Percentiles rank a stretch among this genome's conserved stretches.
phyloP scores from a whole-genome alignment of 2,888 invertebrate genomes.

The Plebejus argus region DNA sequence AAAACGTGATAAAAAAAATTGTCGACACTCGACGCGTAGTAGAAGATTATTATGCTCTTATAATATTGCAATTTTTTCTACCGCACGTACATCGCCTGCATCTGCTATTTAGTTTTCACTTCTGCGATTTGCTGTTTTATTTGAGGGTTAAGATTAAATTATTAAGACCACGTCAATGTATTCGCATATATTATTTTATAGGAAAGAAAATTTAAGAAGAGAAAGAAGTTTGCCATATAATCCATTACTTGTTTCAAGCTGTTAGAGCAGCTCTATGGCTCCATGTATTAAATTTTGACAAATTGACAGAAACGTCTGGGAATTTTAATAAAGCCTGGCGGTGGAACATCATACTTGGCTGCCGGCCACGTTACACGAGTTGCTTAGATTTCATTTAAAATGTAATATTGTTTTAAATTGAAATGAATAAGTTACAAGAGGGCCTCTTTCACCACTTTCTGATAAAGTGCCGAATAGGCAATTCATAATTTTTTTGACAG shows the following conservation, averaged over 20 bases:
- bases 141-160: too few species aligned
- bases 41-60: too few species aligned
- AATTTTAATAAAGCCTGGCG: constrained; percentile 21
- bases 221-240: not conserved
- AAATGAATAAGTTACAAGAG: not conserved
- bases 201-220: not conserved
- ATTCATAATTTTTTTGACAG: too few species aligned
- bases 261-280: not conserved
- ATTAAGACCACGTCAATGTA: too few species aligned
- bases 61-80: too few species aligned
- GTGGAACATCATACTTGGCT: constrained; percentile 21
- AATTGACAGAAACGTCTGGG: constrained; percentile 26
- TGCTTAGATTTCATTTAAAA: constrained; percentile 9
- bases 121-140: too few species aligned
- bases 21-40: too few species aligned
- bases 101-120: too few species aligned
- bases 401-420: constrained; percentile 14
- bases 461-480: too few species aligned
- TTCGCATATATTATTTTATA: not conserved
- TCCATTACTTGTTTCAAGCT: constrained; percentile 4
- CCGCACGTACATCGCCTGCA: too few species aligned
- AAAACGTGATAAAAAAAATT: too few species aligned
- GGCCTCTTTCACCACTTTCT: too few species aligned
- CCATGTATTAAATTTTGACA: constrained; percentile 26
- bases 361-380: constrained; percentile 13